Evolutionary conservation across 2,797 vertebrate species (phyloP).

Genomic region (Manis pentadactyla): DNA sequence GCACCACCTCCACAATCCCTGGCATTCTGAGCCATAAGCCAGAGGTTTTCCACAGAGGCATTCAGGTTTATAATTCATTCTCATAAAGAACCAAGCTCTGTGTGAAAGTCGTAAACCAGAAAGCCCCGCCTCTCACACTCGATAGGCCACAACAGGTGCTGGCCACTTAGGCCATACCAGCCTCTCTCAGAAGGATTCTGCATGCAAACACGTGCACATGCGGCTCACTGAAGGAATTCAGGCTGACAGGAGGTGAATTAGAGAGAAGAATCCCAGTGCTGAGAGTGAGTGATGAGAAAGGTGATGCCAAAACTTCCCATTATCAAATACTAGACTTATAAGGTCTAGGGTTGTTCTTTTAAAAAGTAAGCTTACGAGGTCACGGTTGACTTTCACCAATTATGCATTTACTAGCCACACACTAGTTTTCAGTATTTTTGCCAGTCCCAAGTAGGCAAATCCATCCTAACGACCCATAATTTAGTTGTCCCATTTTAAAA

Average conservation of each 20-base stretch:
- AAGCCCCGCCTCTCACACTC: fast-evolving
- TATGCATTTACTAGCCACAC: background rate
- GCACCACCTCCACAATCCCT: fast-evolving
- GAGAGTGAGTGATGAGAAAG: background rate
- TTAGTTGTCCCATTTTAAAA: background rate
- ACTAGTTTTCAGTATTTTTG: background rate
- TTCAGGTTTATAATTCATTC: fast-evolving
- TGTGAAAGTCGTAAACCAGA: fast-evolving
- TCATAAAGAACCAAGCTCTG: background rate
- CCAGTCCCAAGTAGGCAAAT: background rate
- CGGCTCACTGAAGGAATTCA: fast-evolving
- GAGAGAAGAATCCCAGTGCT: background rate
- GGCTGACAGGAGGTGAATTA: fast-evolving
- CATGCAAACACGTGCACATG: fast-evolving
- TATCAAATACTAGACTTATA: background rate
- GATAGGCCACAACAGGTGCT: fast-evolving
- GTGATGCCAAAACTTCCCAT: background rate
- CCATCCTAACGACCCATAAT: background rate
- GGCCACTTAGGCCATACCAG: fast-evolving
- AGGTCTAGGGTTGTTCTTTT: background rate
- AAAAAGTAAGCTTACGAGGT: background rate
- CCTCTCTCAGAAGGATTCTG: fast-evolving
- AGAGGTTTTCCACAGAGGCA: fast-evolving
- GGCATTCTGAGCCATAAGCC: background rate
- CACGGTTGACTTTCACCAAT: background rate